Evolutionary conservation across 2,113 vertebrate species (phyloP), one percentile per base, ranked within the genome.

Genomic region (Lophochroa leadbeateri): DNA sequence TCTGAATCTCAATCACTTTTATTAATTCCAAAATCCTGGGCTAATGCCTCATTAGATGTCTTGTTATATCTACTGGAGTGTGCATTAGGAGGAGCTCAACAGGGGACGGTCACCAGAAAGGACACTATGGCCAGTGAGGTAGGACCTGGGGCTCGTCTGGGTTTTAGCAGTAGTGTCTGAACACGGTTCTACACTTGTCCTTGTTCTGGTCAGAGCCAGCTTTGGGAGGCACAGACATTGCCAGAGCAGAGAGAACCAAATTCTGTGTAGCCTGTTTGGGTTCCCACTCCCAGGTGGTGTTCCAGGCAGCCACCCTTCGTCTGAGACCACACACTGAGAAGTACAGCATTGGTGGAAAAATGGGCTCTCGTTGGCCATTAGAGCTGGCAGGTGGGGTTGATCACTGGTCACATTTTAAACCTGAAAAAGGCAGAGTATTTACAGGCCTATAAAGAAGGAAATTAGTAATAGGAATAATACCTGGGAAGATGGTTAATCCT

Each of bases 71-170:
- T 64, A 7, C 33, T 13, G 49, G 11, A 35, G 5, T 28, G 13
- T 19, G 63, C 19, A 5, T 29, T 6, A 33, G 23, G 43, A 86
- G 53, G 20, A 84, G 8, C 4, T 5, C 4, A 69, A 27, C 4
- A 52, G 20, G 17, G 12, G 43, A 37, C 28, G n/a, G 49, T 29
- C 49, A 35, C 9, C 12, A 27, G 33, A 43, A 53, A 33, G 23
- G 23, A 33, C 47, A 63, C 33, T 2, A 8, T 23, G 70, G 25
- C 23, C 52, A 50, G 57, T 0, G 0, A 31, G 0, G 1, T 33
- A 82, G 18, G 16, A 47, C 23, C 60, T 69, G 13, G 24, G 13
- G 35, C 7, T 72, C 12, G n/a, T 81, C 23, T 37, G 17, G 7
- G 46, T 82, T 91, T 89, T 44, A 74, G 33, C 25, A 79, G 3